Evolutionary conservation across 2,888 invertebrate genomes (phyloP).

Genomic region (Eupithecia inturbata): DNA sequence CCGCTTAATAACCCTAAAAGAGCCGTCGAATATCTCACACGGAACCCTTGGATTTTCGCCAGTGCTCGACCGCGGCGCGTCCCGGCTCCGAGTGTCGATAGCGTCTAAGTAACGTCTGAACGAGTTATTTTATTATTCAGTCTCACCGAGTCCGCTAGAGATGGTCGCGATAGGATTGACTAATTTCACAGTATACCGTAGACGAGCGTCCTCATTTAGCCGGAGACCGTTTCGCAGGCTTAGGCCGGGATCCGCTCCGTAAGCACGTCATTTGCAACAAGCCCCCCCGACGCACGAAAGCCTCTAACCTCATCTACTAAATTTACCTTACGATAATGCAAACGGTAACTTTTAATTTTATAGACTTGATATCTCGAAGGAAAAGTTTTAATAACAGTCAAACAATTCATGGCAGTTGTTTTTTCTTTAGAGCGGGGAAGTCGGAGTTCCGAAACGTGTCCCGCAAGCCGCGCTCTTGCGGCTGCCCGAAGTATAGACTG

Average conservation of each 20-base stretch:
- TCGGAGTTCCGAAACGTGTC: constrained; percentile 62
- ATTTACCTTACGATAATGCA: constrained; percentile 60
- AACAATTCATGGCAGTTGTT: constrained; percentile 64
- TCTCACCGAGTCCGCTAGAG: constrained; percentile 67
- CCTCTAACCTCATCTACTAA: constrained; percentile 59
- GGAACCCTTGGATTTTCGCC: constrained; percentile 78
- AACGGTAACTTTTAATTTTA: constrained; percentile 63
- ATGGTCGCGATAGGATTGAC: constrained; percentile 78
- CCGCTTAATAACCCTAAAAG: constrained; percentile 81
- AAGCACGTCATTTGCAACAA: constrained; percentile 76
- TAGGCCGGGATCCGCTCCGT: constrained; percentile 69
- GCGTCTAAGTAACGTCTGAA: constrained; percentile 67
- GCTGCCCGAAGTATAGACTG: constrained; percentile 29
- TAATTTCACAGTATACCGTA: constrained; percentile 76
- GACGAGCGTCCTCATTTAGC: constrained; percentile 74
- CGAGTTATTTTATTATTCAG: constrained; percentile 82
- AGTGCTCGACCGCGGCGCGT: constrained; percentile 59
- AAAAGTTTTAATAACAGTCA: constrained; percentile 66
- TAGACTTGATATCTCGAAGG: constrained; percentile 57
- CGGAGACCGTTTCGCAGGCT: constrained; percentile 70
- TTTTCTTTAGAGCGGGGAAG: constrained; percentile 56
- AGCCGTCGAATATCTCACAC: constrained; percentile 76
- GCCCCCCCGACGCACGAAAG: constrained; percentile 55
- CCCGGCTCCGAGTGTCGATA: constrained; percentile 66
- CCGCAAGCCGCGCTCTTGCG: constrained; percentile 57